phyloP scores from a whole-genome alignment of 2,888 invertebrate genomes.

The Mongoloraphidia duomilia region DNA sequence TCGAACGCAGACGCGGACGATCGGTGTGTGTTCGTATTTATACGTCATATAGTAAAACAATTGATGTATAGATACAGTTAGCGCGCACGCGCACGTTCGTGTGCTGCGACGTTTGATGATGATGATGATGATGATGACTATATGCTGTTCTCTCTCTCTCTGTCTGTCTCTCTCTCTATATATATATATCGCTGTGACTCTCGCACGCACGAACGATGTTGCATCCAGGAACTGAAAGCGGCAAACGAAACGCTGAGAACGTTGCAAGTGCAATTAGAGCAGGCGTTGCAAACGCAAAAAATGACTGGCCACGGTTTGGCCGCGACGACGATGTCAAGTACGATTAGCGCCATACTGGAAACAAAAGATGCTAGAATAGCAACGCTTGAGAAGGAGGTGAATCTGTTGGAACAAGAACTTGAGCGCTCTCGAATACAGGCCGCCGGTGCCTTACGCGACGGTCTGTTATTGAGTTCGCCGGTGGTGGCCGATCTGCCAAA shows the following conservation, averaged over 20 bases:
- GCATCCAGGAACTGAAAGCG: conserved; percentile 63
- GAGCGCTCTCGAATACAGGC: conserved; percentile 31
- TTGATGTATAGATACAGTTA: no score
- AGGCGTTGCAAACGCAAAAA: conserved; percentile 46
- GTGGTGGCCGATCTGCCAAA: conserved; percentile 15
- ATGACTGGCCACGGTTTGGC: conserved; percentile 30
- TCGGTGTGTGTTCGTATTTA: no score
- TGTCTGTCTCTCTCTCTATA: no score
- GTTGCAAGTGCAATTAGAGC: conserved; percentile 66
- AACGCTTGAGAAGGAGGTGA: conserved; percentile 73
- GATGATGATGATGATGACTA: no score
- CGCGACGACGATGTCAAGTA: conserved; percentile 30
- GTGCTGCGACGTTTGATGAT: no score
- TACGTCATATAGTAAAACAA: no score
- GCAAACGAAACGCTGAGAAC: conserved; percentile 73
- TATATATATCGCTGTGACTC: background rate
- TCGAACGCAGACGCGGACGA: background rate
- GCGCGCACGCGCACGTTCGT: no score
- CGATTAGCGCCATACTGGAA: conserved; percentile 65
- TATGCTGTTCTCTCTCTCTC: no score
- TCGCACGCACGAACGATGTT: background rate
- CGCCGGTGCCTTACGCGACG: conserved; percentile 2
- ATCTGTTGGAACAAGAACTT: conserved; percentile 65
- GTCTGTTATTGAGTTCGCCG: conserved; percentile 4
- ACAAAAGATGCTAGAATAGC: conserved; percentile 78